Base-by-base conservation (phyloP, 2,888 invertebrate species). In the Hemicrepidius hirtus region DNA sequence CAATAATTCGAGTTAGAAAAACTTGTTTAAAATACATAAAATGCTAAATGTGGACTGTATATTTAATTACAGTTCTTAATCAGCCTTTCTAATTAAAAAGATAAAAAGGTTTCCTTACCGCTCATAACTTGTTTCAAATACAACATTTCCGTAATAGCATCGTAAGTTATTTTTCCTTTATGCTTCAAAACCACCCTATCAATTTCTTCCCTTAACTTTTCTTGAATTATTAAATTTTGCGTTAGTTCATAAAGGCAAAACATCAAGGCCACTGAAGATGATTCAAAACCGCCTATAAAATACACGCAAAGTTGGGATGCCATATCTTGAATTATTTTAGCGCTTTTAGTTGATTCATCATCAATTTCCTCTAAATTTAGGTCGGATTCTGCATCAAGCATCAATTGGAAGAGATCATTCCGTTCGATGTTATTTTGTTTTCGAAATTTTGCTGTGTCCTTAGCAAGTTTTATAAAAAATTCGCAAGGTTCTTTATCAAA, bases 241-340 rank as follows among this genome's bases (percentile, higher is more conserved):
- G 89, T 87, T 44, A 90, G 78, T 77, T 89, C 88, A 75, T 86
- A 89, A 13, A 89, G 78, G 0, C 85, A 85, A 73, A 86, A 89
- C 53, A 86, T 85, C 79, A 89, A 82, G 64, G 81, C 80, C 13
- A 82, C 80, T 4, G 85, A 85, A 3, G 85, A 86, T 1, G 85
- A 85, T 77, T 86, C 85, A 63, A 84, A 85, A 0, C 85, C 85
- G n/a, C 84, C 86, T 20, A 75, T 64, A 16, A 83, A 80, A 66
- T 83, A 82, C 5, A 82, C 68, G 63, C 76, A 80, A 62, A 79
- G 77, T 35, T 84, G 84, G 0, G 84, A 76, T 1, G 73, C 75
- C 9, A 76, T 57, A 66, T 76, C 76, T 16, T 64, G 63, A 3
- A 71, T 53, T 6, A 64, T 68, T n/a, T 20, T 12, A 46, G 46